These are phyloP conservation scores for Bombus polaris DNA, from an alignment of 1,140 invertebrate genomes.

Conservation along the genomic window DNA sequence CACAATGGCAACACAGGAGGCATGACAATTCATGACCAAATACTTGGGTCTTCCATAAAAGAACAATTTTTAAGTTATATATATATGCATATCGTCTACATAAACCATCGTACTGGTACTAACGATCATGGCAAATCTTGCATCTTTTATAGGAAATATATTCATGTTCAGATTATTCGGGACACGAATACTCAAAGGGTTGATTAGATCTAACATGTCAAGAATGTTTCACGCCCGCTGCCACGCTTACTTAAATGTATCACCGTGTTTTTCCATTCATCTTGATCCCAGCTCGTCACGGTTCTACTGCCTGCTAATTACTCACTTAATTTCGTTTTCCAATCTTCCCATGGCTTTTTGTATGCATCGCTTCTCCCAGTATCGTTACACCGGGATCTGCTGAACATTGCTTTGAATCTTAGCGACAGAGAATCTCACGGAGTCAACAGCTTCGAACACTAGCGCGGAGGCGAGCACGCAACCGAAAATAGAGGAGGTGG, in stretches of 20 bases:
- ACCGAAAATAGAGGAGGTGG: neutral
- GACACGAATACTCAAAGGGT: too few species aligned
- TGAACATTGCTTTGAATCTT: slow-evolving; percentile 34
- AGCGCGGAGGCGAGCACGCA: neutral
- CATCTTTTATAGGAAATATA: neutral
- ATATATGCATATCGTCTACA: too few species aligned
- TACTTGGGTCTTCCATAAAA: too few species aligned
- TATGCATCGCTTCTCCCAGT: neutral
- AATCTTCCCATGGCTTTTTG: neutral
- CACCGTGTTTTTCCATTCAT: neutral
- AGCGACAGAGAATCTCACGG: slow-evolving; percentile 27
- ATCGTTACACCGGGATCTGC: neutral
- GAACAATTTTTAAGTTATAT: too few species aligned
- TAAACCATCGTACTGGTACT: too few species aligned
- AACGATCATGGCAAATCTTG: neutral
- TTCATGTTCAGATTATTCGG: neutral
- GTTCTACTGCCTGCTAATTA: neutral
- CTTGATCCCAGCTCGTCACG: neutral
- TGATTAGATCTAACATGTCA: too few species aligned
- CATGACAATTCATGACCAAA: too few species aligned
- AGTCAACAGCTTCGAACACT: neutral
- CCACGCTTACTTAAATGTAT: neutral
- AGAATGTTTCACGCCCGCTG: neutral
- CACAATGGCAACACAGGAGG: too few species aligned
- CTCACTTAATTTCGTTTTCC: neutral